Evolutionary conservation across 1,140 invertebrate species (phyloP).

Genomic region (Bombus sylvicola): DNA sequence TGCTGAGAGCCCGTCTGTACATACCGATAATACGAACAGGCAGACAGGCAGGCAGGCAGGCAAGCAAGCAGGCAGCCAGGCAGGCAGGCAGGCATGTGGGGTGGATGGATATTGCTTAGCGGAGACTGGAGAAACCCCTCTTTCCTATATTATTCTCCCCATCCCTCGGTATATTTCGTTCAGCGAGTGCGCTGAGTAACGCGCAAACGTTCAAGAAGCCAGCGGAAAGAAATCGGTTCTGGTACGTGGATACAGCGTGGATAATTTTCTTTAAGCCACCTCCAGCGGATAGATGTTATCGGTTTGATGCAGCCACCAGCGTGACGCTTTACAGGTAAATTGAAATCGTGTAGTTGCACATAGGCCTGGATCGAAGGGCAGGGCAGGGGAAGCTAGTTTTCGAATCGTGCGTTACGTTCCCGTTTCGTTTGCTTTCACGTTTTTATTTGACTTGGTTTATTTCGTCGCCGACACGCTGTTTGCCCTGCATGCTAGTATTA

Average conservation of each 20-base stretch:
- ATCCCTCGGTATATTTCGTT: slow-evolving; percentile 72
- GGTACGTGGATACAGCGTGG: not conserved
- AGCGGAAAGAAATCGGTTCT: slow-evolving; percentile 30
- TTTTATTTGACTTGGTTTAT: not conserved
- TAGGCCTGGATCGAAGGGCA: not conserved
- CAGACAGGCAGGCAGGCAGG: slow-evolving; percentile 74
- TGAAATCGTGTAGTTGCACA: not conserved
- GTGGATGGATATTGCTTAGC: slow-evolving; percentile 82
- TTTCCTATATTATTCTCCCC: slow-evolving; percentile 80
- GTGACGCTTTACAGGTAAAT: not conserved
- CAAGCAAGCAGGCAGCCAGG: slow-evolving; percentile 69
- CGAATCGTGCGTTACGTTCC: not conserved
- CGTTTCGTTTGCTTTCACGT: not conserved
- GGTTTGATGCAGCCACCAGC: not conserved
- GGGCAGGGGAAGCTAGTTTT: not conserved
- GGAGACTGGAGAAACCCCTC: slow-evolving; percentile 74
- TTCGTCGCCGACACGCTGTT: not conserved
- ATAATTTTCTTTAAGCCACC: slow-evolving; percentile 17
- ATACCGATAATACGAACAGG: slow-evolving; percentile 80
- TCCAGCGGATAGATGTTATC: not conserved
- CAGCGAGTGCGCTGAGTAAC: slow-evolving; percentile 69
- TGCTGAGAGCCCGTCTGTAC: slow-evolving; percentile 79
- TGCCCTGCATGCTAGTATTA: slow-evolving; percentile 7
- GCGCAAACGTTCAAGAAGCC: slow-evolving; percentile 64
- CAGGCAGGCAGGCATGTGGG: slow-evolving; percentile 78